Evolutionary conservation across 2,797 vertebrate genomes (phyloP), one percentile per base, ranked within the genome.

Genomic region (Coreius guichenoti): DNA sequence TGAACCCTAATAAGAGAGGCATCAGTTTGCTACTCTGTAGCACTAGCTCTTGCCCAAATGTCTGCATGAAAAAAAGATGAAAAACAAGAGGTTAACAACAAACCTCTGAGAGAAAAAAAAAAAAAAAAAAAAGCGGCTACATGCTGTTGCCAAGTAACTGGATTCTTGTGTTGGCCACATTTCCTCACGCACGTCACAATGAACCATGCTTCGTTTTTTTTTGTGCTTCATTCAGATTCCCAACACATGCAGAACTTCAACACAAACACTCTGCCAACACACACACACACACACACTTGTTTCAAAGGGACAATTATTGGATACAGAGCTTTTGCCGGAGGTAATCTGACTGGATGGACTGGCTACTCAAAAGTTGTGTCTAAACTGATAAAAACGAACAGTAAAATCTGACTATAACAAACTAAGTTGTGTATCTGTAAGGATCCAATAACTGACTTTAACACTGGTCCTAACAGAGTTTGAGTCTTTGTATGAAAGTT

Each of bases 91-190:
- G 26, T 16, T 31, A 68, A 58, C 49, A 83, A 47, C 39, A 51
- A 83, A 65, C 81, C 39, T 33, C n/a, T 1, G n/a, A n/a, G n/a
- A n/a, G n/a, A 58, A 26, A n/a, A 13, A 8, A 54, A 12, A 82
- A 69, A 36, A 80, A 69, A 80, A 74, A 61, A 43, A 72, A 33
- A 33, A 69, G 19, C 21, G 14, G 14, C 76, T 86, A 26, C 85
- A 76, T 89, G 86, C 74, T 61, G 88, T 90, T 89, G 87, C 89
- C 86, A 86, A 80, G 87, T 82, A 89, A 90, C 87, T 73, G 88
- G 85, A 75, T 65, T 80, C 85, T 86, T 87, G 85, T 73, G 88
- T 88, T 86, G 76, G 77, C 83, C 39, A 73, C 86, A 81, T 77
- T 86, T 84, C 85, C 85, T 79, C 56, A 33, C 56, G n/a, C 69